phyloP scores from a whole-genome alignment of 1,140 invertebrate genomes.

The Drosophila littoralis region DNA sequence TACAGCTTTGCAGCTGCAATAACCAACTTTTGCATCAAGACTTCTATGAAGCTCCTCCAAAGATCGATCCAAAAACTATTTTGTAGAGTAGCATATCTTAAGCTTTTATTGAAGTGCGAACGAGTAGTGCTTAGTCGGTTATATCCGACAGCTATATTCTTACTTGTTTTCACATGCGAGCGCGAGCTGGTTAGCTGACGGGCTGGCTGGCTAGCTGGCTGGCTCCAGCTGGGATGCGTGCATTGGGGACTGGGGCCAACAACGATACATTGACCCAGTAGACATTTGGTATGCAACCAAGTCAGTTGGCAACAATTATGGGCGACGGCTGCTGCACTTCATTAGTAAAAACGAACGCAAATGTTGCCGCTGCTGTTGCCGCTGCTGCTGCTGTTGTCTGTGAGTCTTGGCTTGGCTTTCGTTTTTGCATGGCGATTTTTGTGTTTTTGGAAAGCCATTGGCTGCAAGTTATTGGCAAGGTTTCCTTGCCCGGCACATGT shows the following conservation, averaged over 20 bases:
- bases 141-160: too few species aligned
- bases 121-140: too few species aligned
- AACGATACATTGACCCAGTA: slow-evolving; percentile 76
- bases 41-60: too few species aligned
- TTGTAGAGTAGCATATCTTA: too few species aligned
- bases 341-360: slow-evolving; percentile 58
- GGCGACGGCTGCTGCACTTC: slow-evolving; percentile 57
- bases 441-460: slow-evolving; percentile 63
- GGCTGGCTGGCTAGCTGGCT: not conserved
- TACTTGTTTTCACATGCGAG: slow-evolving; percentile 30
- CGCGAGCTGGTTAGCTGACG: not conserved
- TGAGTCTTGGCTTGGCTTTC: slow-evolving; percentile 42
- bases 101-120: too few species aligned
- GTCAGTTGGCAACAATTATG: slow-evolving; percentile 45
- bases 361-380: slow-evolving; percentile 1
- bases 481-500: slow-evolving; percentile 47
- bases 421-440: slow-evolving; percentile 47
- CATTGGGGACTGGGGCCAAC: slow-evolving; percentile 28
- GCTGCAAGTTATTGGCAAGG: slow-evolving; percentile 69
- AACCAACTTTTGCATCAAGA: too few species aligned
- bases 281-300: slow-evolving; percentile 72
- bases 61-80: too few species aligned
- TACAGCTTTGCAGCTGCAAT: too few species aligned
- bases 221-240: slow-evolving; percentile 34
- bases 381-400: slow-evolving; percentile 12